Evolutionary conservation across 2,113 vertebrate genomes (phyloP), one percentile per base, ranked within the genome.

Genomic region (Amphiprion ocellaris): DNA sequence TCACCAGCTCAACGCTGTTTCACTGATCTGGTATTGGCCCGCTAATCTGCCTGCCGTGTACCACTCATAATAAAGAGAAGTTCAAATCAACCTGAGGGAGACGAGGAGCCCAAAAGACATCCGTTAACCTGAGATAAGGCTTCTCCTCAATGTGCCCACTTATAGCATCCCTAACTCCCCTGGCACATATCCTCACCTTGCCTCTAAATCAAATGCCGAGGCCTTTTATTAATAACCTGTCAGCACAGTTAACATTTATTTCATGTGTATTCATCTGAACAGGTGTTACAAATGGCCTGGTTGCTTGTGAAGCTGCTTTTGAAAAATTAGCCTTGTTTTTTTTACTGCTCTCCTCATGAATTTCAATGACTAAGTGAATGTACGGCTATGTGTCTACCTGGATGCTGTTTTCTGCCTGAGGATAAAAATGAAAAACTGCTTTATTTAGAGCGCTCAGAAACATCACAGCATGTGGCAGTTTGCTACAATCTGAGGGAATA

Each of bases 211-310:
- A 91, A 91, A 85, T 83, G 69, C 71, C 19, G 4, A 67, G 75
- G 54, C 39, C 52, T 86, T 89, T 90, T 94, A 94, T 94, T 93
- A 93, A 94, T 94, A 88, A 83, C 85, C 89, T 86, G 91, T 91
- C 93, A 83, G 72, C 46, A 73, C 69, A 74, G 87, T 93, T 91
- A 90, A 93, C 91, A 93, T 94, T 94, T 93, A 89, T 94, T 93
- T 91, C 89, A 91, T 81, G 87, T 91, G 92, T 90, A 90, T 93
- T 92, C 90, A 90, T 92, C 84, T 75, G 69, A 84, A 75, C 72
- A 84, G 72, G 66, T 92, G 92, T 93, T 84, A 94, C 90, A 94
- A 93, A 95, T 89, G 89, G 85, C 87, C 81, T 8, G n/a, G 33
- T 59, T 59, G 70, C 80, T 87, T 70, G 79, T 82, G 84, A 87